Conservation (phyloP, 1,140 invertebrate species). For the Drosophila carrolli region DNA sequence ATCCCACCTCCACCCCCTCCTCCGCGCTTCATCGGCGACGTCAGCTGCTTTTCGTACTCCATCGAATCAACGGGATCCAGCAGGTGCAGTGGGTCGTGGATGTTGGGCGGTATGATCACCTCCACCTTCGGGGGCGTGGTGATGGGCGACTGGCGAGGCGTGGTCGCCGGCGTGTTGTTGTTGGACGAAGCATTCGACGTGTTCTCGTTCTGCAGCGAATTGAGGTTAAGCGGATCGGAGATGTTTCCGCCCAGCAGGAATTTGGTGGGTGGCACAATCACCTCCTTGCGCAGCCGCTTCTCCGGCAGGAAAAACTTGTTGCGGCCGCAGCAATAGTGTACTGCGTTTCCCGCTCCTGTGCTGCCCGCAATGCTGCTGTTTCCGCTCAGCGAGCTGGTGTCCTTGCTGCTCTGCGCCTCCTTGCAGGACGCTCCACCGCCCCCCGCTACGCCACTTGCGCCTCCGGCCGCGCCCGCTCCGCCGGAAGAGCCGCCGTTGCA, state of each 20-base stretch:
- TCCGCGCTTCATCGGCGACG: conserved; percentile 70
- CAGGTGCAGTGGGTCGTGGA: conserved; percentile 95
- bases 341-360: conserved; percentile 53
- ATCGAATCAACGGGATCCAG: conserved; percentile 92
- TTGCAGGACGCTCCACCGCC: conserved; percentile 39
- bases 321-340: conserved; percentile 76
- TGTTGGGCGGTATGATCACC: conserved; percentile 96
- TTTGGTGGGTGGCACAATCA: conserved; percentile 93
- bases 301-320: conserved; percentile 88
- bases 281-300: conserved; percentile 90
- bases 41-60: conserved; percentile 91
- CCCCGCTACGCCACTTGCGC: conserved; percentile 10
- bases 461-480: conserved; percentile 32
- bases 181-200: conserved; percentile 93
- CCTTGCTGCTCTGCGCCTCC: conserved; percentile 58
- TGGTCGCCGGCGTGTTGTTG: conserved; percentile 94
- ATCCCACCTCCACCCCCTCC: conserved; percentile 46
- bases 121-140: conserved; percentile 93
- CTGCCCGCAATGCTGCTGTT: conserved; percentile 65
- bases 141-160: conserved; percentile 94
- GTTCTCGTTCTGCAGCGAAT: conserved; percentile 95
- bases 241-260: conserved; percentile 98
- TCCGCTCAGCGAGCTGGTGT: conserved; percentile 67
- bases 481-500: conserved; percentile 58
- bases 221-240: conserved; percentile 96